Base-by-base conservation (phyloP, 1,140 invertebrate species). In the Bombus waltoni region DNA sequence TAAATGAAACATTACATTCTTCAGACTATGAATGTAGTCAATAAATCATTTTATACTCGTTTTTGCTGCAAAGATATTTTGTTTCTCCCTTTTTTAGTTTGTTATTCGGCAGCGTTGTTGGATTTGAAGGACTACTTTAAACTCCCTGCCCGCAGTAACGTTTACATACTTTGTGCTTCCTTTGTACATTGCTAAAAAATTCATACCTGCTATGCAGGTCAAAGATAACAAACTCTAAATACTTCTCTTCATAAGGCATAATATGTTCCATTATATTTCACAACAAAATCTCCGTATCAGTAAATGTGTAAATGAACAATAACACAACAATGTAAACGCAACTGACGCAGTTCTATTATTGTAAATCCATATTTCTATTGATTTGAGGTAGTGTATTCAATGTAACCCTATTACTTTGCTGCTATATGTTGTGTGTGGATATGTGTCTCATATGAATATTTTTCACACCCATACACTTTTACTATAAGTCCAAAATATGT, bases 21-120 rank as follows among this genome's bases (percentile, higher is more conserved):
- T 94, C 88, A 87, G 92, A 94, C 91, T 94, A 94, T 93, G 88
- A 94, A 93, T 94, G 91, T 93, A 94, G 93, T 93, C 92, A 93
- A 95, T 94, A 95, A 95, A 94, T 94, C 92, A 94, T 94, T 85
- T 92, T 92, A 94, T 94, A 93, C 93, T 94, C 93, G 83, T 87
- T 81, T 75, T 86, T 93, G 93, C 92, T 94, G 93, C 93, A 93
- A 94, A 94, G 93, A 93, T 91, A 91, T 93, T 91, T 93, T 91
- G 76, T 88, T 90, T 81, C 62, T 78, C 65, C 71, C 80, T 87
- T 87, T 88, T 89, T 89, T 86, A 57, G 88, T 93, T 89, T 86
- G 57, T 88, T 93, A 93, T 89, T 85, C 92, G 90, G 91, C 92
- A 92, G 91, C 93, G 91, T 94, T 93, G 91, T 93, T 93, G 93